Evolutionary conservation across 1,140 invertebrate species (phyloP), one percentile per base, ranked within the genome.

Genomic region (Cherax destructor): DNA sequence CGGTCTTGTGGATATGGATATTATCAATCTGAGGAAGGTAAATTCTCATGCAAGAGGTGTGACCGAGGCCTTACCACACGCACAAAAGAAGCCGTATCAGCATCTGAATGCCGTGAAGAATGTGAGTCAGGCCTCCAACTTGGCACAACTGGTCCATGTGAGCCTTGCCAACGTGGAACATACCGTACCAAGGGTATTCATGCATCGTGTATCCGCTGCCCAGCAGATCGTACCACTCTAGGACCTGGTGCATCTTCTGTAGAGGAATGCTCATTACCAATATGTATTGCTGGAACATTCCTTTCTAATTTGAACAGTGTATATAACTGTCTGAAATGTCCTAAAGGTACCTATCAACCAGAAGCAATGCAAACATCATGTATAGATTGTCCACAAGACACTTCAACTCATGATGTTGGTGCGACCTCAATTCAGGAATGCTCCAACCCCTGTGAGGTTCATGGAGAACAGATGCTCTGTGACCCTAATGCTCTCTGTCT

Each of bases 1-100:
- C 95, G 97, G 72, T 97, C 97, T 86, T 99, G 98, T 94, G 98
- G 98, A 10, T 97, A 99, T 94, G 98, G 98, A 10, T 98, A 98
- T 94, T 99, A 97, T 94, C 98, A 99, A 94, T 96, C 98, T 0
- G 96, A 96, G 78, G 98, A 98, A 95, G 98, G 98, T 0, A 96
- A 98, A 72, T 99, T 99, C 95, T 96, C 96, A 10, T 99, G 98
- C 93, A 95, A 97, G 56, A 95, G 98, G 1, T 99, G 98, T 94
- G 97, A 98, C 4, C 95, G 98, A 83, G 98, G 98, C 13, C 98
- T 99, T 94, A 99, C 98, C 3, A 99, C 98, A 0, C 95, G 98
- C 78, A 98, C 98, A 6, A 96, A 97, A 11, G 98, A 99, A 94
- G 93, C 93, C 5, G 92, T 92, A 1, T 93, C 93, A 4, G 30